Base-by-base conservation (phyloP, 2,888 invertebrate species). In the Cinara cedri region DNA sequence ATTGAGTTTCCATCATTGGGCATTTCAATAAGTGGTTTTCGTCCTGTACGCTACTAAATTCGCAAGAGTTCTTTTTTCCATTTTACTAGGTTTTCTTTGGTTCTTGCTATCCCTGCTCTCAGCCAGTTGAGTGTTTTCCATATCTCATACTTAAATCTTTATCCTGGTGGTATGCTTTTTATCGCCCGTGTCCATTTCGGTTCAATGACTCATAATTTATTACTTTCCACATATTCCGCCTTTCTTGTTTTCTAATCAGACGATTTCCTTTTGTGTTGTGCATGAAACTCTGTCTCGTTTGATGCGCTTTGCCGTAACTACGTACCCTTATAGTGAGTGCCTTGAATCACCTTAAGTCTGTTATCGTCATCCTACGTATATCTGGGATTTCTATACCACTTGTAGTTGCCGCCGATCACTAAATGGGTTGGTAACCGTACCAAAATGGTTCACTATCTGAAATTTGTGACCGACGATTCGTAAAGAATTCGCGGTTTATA, bases 1-100 rank as follows among this genome's bases (percentile, higher is more conserved):
- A 60, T 60, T 60, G 26, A 9, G 24, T 26, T n/a, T n/a, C n/a
- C n/a, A n/a, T n/a, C n/a, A n/a, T n/a, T n/a, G n/a, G n/a, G n/a
- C n/a, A n/a, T n/a, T 13, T 26, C 26, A 16, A 60, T 60, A 60
- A n/a, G 57, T 24, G 57, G 16, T 26, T 60, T 60, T 60, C 57
- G 57, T 60, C 26, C 14, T 26, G 57, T n/a, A n/a, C n/a, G n/a
- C n/a, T n/a, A n/a, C n/a, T n/a, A n/a, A n/a, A n/a, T n/a, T n/a
- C n/a, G n/a, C n/a, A n/a, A n/a, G n/a, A n/a, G n/a, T n/a, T n/a
- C n/a, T n/a, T n/a, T n/a, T n/a, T n/a, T n/a, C n/a, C n/a, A n/a
- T n/a, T n/a, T n/a, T n/a, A n/a, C n/a, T n/a, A 44, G 10, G 44
- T 9, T 44, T 10, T 10, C 8, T 44, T 44, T 44, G 44, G 44